Evolutionary conservation across 2,888 invertebrate species (phyloP), one percentile per base, ranked within the genome.

Genomic region (Parnassius apollo): DNA sequence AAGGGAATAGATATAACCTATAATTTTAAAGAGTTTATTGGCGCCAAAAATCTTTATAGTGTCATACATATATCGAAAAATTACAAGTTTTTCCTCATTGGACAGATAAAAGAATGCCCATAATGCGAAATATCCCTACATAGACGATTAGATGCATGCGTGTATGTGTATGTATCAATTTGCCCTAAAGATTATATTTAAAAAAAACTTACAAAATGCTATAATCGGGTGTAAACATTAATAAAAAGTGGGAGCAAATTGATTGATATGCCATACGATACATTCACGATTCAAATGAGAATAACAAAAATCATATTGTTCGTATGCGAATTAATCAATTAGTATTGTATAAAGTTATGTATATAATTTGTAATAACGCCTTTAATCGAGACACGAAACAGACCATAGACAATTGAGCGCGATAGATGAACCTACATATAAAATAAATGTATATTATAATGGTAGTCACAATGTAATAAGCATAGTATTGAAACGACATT

Each of bases 131-230:
- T 77, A 69, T 78, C 75, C 54, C 80, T 81, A 82, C 77, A 78
- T 77, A 80, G 82, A 85, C 81, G 80, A 81, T 78, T 77, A 81
- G 76, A 83, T 79, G 80, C 77, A 77, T 82, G 82, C 77, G 72
- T 78, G 75, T 75, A n/a, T n/a, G 46, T 46, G 11, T 46, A 46
- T 46, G 13, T 65, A 64, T 64, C 64, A 63, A 67, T 68, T 70
- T 66, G 65, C 66, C 66, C 67, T 55, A 64, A 12, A 2, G 13
- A 46, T 53, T 52, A 22, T 25, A 57, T 42, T 13, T 51, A 50
- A 57, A 59, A 63, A 62, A 11, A 42, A 62, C 49, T 42, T 61
- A 57, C 53, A 64, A 63, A 58, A 63, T 44, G 12, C 61, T 49
- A 65, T 58, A 54, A 65, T 58, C 57, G n/a, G 51, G 54, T 59